Percentiles rank a stretch among this genome's conserved stretches.
Evolutionary conservation across 2,113 vertebrate species (phyloP).

Genomic region (Ondatra zibethicus): DNA sequence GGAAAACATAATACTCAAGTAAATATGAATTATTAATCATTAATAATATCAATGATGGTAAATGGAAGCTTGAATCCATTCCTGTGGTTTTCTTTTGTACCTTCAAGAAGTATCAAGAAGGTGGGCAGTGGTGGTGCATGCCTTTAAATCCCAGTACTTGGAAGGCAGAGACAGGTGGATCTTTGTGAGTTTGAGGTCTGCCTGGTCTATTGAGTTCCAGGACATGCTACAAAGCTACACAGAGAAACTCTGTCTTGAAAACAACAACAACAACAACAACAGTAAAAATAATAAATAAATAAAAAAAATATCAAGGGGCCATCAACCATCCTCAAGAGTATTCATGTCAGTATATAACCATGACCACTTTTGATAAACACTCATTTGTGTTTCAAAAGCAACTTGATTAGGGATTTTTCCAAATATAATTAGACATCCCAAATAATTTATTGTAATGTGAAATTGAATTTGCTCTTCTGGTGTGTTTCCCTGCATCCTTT

Average conservation of each 20-base stretch:
- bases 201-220: too few relatives aligned
- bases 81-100: neutral
- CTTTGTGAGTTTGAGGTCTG: too few relatives aligned
- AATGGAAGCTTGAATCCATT: neutral
- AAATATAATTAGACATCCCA: conserved; percentile 8
- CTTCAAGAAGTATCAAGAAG: neutral
- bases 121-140: too few relatives aligned
- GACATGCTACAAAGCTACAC: too few relatives aligned
- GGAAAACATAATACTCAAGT: neutral
- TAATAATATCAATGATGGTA: neutral
- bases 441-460: conserved; percentile 41
- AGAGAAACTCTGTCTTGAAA: too few relatives aligned
- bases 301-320: neutral
- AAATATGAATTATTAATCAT: neutral
- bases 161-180: too few relatives aligned
- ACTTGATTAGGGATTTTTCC: conserved; percentile 25
- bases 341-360: neutral
- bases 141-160: too few relatives aligned
- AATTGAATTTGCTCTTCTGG: neutral
- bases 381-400: neutral
- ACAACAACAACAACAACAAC: too few relatives aligned
- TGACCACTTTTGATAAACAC: neutral
- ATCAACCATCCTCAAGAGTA: neutral
- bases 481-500: neutral
- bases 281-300: too few relatives aligned